Conservation (phyloP, 1,140 invertebrate genomes). For the Drosophila ercepeae region DNA sequence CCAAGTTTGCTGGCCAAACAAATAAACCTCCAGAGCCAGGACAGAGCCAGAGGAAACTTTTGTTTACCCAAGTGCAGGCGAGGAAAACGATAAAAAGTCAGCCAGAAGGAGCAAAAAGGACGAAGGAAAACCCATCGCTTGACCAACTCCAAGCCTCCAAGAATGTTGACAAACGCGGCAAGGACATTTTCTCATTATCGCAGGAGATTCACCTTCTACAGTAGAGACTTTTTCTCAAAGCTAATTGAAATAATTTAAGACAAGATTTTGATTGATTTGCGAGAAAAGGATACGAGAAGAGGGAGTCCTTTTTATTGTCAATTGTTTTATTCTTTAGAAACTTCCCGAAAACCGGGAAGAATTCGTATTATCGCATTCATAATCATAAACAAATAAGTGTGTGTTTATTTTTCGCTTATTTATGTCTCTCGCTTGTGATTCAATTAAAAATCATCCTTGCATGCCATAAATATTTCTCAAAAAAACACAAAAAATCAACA, state of each 20-base stretch:
- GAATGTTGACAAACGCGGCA: conserved; percentile 32
- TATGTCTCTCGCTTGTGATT: conserved; percentile 29
- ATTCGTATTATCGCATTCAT: neutral
- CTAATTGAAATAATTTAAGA: conserved; percentile 47
- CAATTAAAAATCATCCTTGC: conserved; percentile 48
- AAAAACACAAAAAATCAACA: conserved; percentile 26
- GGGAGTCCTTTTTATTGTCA: neutral
- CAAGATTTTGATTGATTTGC: conserved; percentile 32
- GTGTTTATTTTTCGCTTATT: conserved; percentile 14
- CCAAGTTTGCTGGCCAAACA: conserved; percentile 78
- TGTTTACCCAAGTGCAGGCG: conserved; percentile 73
- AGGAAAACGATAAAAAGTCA: conserved; percentile 66
- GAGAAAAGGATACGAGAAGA: neutral
- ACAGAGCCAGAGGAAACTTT: conserved; percentile 51
- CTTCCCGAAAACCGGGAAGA: too few relatives aligned
- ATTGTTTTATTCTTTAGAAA: neutral
- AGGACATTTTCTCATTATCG: conserved; percentile 35
- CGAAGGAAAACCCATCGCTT: conserved; percentile 18
- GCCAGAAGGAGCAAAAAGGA: conserved; percentile 1
- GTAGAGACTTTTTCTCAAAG: conserved; percentile 24
- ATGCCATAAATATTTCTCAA: conserved; percentile 45
- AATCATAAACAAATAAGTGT: conserved; percentile 45
- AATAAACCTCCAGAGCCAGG: conserved; percentile 65
- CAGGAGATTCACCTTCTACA: conserved; percentile 6
- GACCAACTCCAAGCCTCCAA: conserved; percentile 15